Conservation (phyloP, 2,113 vertebrate genomes). For the Theristicus caerulescens region DNA sequence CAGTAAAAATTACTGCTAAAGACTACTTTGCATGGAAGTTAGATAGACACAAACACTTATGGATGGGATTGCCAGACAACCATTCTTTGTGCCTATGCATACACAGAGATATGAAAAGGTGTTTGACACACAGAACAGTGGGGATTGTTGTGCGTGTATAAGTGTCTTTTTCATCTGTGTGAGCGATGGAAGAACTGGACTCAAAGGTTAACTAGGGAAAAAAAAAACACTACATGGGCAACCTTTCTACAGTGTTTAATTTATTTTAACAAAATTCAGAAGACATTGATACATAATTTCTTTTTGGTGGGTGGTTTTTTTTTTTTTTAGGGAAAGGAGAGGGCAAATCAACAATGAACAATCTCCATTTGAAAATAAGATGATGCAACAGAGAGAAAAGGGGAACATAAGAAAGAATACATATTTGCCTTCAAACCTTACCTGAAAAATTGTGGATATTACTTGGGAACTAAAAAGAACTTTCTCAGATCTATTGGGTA, state of each 20-base stretch:
- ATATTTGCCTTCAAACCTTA: not conserved
- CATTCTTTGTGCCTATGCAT: not conserved
- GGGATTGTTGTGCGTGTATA: not conserved
- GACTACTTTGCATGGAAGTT: not conserved
- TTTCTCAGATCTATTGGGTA: not conserved
- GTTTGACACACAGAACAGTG: not conserved
- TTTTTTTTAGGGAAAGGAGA: not conserved
- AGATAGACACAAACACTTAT: not conserved
- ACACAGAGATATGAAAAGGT: not conserved
- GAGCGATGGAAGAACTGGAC: not conserved
- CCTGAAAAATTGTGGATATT: not conserved
- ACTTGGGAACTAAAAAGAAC: not conserved
- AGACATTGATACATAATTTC: not conserved
- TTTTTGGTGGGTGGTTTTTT: rapidly evolving
- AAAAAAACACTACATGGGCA: rapidly evolving
- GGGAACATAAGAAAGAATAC: not conserved
- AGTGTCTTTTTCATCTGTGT: not conserved
- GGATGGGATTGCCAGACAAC: not conserved
- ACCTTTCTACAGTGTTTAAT: not conserved
- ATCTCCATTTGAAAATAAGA: not conserved
- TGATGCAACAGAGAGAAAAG: not conserved
- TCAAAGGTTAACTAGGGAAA: not conserved
- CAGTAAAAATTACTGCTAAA: not conserved
- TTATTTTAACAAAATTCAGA: not conserved
- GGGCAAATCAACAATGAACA: not conserved